phyloP scores from a whole-genome alignment of 1,140 invertebrate species.

The Drosophila sproati region DNA sequence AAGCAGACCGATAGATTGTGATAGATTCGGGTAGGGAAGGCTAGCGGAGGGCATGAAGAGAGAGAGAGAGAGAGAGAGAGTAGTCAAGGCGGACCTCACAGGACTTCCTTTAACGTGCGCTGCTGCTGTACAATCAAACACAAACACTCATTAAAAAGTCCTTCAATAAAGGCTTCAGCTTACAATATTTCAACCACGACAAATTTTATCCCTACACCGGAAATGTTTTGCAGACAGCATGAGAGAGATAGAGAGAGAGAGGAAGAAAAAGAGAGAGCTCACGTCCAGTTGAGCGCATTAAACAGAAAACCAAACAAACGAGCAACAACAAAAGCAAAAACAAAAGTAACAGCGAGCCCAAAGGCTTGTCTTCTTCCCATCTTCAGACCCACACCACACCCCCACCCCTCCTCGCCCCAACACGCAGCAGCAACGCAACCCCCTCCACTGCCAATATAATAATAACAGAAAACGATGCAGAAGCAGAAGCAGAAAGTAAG shows the following conservation, averaged over 20 bases:
- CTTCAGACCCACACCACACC: neutral
- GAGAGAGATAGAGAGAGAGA: slow-evolving; percentile 3
- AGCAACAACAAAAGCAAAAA: neutral
- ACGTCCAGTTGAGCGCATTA: slow-evolving; percentile 63
- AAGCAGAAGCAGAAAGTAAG: neutral
- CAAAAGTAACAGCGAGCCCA: slow-evolving; percentile 33
- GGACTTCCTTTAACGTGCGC: slow-evolving; percentile 27
- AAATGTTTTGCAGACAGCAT: slow-evolving; percentile 40
- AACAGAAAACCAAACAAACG: slow-evolving; percentile 70
- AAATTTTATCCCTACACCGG: slow-evolving; percentile 64
- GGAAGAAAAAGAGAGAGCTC: slow-evolving; percentile 9
- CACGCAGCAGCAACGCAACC: neutral
- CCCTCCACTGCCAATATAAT: slow-evolving; percentile 54
- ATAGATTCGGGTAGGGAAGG: neutral
- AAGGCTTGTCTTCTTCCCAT: slow-evolving; percentile 37
- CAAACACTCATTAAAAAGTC: slow-evolving; percentile 78
- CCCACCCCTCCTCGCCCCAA: neutral
- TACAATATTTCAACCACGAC: slow-evolving; percentile 72
- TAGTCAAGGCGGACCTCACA: slow-evolving; percentile 15
- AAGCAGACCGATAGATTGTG: neutral
- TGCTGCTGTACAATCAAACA: slow-evolving; percentile 59
- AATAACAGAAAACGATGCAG: slow-evolving; percentile 52
- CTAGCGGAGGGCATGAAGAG: too few relatives aligned
- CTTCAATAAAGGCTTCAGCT: slow-evolving; percentile 71
- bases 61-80: neutral